Evolutionary conservation across 2,113 vertebrate genomes (phyloP).

Genomic region (Corythoichthys haematopterus): DNA sequence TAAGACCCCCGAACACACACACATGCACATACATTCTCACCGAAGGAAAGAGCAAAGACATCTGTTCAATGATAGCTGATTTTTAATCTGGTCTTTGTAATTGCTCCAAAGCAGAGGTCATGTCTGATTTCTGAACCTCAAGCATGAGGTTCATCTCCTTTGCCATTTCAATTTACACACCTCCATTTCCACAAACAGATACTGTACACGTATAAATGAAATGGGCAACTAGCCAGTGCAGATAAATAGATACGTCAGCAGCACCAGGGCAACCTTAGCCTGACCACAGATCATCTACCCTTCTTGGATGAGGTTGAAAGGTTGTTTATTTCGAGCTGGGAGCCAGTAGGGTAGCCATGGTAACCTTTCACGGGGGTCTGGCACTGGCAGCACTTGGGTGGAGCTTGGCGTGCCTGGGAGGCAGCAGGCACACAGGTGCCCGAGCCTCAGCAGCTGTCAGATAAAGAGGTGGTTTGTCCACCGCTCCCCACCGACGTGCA

Average conservation of each 20-base stretch:
- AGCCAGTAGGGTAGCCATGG: constrained; percentile 51
- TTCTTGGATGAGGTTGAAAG: constrained; percentile 59
- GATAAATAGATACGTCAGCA: constrained; percentile 24
- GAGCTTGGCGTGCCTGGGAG: constrained; percentile 60
- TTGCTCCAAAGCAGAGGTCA: constrained; percentile 47
- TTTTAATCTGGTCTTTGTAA: constrained; percentile 60
- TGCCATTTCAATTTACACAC: constrained; percentile 14
- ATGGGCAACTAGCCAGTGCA: constrained; percentile 23
- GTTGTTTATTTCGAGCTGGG: constrained; percentile 63
- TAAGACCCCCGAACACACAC: constrained; percentile 19
- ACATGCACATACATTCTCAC: neutral
- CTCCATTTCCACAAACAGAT: constrained; percentile 16
- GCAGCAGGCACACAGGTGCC: constrained; percentile 70
- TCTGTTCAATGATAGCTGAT: constrained; percentile 54
- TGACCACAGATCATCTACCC: constrained; percentile 51
- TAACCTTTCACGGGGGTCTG: constrained; percentile 63
- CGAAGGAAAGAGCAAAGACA: constrained; percentile 34
- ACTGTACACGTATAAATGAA: constrained; percentile 28
- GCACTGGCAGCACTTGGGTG: constrained; percentile 46
- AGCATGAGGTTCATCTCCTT: constrained; percentile 37
- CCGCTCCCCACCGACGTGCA: constrained; percentile 39
- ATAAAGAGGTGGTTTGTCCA: constrained; percentile 68
- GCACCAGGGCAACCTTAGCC: constrained; percentile 38
- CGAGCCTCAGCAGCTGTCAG: constrained; percentile 60
- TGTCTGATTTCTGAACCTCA: constrained; percentile 19